Evolutionary conservation across 2,888 invertebrate genomes (phyloP).

Genomic region (Beris chalybata): DNA sequence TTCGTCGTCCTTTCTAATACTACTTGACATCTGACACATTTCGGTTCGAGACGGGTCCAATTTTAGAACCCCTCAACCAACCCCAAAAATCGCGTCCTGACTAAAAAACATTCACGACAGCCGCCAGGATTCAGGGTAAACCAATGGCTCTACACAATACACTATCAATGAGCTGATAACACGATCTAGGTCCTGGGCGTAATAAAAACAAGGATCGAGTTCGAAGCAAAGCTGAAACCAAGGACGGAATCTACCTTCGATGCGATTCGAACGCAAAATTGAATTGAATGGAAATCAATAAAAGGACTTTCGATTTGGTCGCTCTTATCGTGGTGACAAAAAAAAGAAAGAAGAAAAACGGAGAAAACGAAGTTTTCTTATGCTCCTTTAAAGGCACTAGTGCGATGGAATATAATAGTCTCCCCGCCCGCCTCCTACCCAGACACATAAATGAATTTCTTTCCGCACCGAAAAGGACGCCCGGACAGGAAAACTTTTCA

Average conservation of each 20-base stretch:
- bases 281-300: constrained; percentile 31
- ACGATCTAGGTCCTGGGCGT: constrained; percentile 19
- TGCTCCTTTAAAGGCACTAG: no score
- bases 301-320: constrained; percentile 22
- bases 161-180: constrained; percentile 24
- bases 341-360: no score
- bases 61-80: constrained; percentile 5
- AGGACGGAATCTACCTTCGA: constrained; percentile 17
- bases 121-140: constrained; percentile 1
- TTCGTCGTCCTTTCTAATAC: constrained; percentile 23
- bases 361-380: no score
- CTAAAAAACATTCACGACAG: constrained; percentile 15
- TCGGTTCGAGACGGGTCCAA: constrained; percentile 16
- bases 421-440: no score
- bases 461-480: no score
- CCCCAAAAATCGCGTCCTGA: background rate
- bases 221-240: constrained; percentile 15
- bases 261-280: constrained; percentile 21
- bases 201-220: constrained; percentile 18
- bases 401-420: no score
- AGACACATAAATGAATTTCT: no score
- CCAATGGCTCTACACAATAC: constrained; percentile 5
- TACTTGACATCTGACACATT: constrained; percentile 24
- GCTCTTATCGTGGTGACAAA: constrained; percentile 7
- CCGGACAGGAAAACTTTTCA: constrained; percentile 3